A percentile compares a stretch with the other conserved stretches of the same genome.
Conservation (phyloP, 2,113 vertebrate species). For the Arizona elegans region DNA sequence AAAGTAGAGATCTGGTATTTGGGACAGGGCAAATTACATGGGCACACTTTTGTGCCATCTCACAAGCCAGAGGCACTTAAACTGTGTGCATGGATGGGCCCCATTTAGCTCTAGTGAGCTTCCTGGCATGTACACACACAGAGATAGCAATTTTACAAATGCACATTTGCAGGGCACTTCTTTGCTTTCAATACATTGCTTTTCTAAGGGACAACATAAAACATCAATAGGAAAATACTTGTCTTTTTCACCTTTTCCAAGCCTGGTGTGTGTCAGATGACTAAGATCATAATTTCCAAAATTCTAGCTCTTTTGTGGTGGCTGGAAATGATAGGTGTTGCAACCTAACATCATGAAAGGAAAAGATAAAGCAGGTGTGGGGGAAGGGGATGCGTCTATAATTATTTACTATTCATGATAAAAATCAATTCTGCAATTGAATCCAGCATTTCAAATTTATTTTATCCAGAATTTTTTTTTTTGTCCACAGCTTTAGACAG, state of each 20-base stretch:
- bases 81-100: neutral
- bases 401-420: neutral
- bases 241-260: neutral
- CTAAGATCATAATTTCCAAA: neutral
- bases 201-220: neutral
- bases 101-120: neutral
- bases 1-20: neutral
- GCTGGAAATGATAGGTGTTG: neutral
- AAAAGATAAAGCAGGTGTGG: neutral
- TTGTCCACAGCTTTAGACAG: neutral
- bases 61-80: neutral
- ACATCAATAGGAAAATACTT: neutral
- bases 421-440: neutral
- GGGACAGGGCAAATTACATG: neutral
- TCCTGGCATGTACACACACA: neutral
- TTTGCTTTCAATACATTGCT: neutral
- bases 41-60: neutral
- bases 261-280: neutral
- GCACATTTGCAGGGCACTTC: neutral
- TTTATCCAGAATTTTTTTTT: neutral
- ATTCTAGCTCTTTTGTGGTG: neutral
- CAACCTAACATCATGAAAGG: neutral
- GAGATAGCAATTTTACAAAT: neutral
- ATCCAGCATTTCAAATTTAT: neutral
- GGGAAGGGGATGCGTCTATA: neutral